Conservation (phyloP, 37 sponge, comb jelly and placozoan species). For the Halichondria panicea region DNA sequence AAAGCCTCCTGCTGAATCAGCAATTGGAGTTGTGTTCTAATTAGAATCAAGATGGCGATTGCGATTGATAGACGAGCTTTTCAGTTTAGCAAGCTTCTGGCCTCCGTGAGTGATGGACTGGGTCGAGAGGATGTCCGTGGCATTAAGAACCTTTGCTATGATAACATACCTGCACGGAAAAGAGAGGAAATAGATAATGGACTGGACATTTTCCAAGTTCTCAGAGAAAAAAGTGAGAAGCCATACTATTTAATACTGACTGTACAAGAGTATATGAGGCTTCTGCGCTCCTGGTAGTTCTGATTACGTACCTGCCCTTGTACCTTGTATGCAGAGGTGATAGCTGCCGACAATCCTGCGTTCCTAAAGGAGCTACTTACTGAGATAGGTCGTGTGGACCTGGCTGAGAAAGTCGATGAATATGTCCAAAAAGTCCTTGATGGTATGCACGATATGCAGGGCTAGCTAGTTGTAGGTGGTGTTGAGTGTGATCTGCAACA, state of each 20-base stretch:
- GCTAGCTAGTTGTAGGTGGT: not conserved
- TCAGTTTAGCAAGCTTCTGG: conserved; percentile 46
- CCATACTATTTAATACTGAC: not conserved
- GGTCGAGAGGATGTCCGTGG: conserved; percentile 20
- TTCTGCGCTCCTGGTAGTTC: not conserved
- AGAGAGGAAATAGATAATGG: conserved; percentile 22
- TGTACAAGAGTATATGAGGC: not conserved
- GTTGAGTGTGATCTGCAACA: not conserved
- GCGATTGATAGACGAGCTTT: too few relatives aligned
- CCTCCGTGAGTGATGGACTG: conserved; percentile 25
- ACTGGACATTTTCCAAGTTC: conserved; percentile 35
- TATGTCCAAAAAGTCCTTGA: conserved; percentile 13
- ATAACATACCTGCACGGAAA: conserved; percentile 3
- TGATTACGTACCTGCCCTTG: not conserved
- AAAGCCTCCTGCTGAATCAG: too few relatives aligned
- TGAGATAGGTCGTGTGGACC: conserved; percentile 42
- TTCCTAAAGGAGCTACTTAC: conserved; percentile 43
- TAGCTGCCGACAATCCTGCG: conserved; percentile 13
- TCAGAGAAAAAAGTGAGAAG: conserved; percentile 33
- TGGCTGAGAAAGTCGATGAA: conserved; percentile 4
- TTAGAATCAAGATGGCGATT: too few relatives aligned
- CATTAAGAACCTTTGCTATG: conserved; percentile 46
- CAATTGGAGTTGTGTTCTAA: too few relatives aligned
- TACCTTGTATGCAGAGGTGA: conserved; percentile 7
- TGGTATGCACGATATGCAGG: not conserved